Evolutionary conservation across 2,888 invertebrate genomes (phyloP), one percentile per base, ranked within the genome.

Genomic region (Hydraecia micacea): DNA sequence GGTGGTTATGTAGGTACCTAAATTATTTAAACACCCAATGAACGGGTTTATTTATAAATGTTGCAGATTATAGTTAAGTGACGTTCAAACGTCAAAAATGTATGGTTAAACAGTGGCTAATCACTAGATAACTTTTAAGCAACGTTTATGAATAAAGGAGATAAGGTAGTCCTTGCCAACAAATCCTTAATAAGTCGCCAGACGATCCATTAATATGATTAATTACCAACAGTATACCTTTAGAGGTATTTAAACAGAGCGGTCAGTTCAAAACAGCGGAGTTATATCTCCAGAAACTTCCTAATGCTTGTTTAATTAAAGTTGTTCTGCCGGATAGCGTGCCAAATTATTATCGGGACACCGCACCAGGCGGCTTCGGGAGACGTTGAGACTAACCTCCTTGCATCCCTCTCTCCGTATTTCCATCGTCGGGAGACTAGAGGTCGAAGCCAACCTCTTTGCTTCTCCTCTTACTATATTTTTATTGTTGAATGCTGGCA

Each of bases 301-400:
- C 79, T 90, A 90, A 91, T 91, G 87, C 82, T 85, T 87, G 85
- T 91, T 91, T 92, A 90, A 92, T 92, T 91, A 90, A 92, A 92
- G 75, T 92, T 90, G 89, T 88, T 80, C 84, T 71, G 68, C 67
- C 28, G 28, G 77, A 87, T 76, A 77, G 25, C 80, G 84, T 86
- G 88, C 90, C 90, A 90, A 90, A 90, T 90, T 87, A 89, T 89
- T 87, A 87, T 84, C 80, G 68, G 79, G 69, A 75, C 78, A 65
- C 78, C 55, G 81, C 81, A 65, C 81, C 39, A 65, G 15, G 13
- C 4, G 36, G 58, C 60, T n/a, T 62, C 13, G 63, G 32, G 65
- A 15, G 77, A 65, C 49, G 49, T 42, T 18, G 42, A 32, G 13
- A 39, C 58, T 18, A 58, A 60, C 77, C 77, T 72, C 73, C 68